phyloP scores from a whole-genome alignment of 2,888 invertebrate genomes.

The Pheosia tremula region DNA sequence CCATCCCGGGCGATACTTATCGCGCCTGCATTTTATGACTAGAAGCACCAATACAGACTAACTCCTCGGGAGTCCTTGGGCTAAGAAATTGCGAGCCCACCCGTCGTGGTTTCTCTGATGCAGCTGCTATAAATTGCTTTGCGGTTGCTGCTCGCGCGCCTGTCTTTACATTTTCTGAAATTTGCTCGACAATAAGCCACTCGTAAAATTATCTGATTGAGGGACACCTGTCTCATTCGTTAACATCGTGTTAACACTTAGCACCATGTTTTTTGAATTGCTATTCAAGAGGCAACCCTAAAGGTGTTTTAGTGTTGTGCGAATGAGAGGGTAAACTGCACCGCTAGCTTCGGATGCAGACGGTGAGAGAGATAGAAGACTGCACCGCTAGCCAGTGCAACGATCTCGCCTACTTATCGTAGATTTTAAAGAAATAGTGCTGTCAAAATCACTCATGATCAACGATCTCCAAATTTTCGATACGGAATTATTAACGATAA shows the following conservation, averaged over 20 bases:
- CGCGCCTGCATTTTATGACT: constrained; percentile 77
- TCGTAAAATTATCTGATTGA: constrained; percentile 31
- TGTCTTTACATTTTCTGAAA: constrained; percentile 18
- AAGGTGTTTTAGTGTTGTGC: constrained; percentile 22
- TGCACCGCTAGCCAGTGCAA: constrained; percentile 64
- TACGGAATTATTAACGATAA: constrained; percentile 6
- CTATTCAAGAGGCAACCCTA: constrained; percentile 34
- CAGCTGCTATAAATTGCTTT: constrained; percentile 46
- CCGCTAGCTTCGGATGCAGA: constrained; percentile 30
- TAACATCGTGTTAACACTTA: constrained; percentile 38
- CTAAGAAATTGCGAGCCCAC: constrained; percentile 65
- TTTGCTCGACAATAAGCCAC: constrained; percentile 20
- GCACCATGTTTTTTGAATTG: constrained; percentile 31
- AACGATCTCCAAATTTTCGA: constrained; percentile 32
- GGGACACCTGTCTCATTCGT: constrained; percentile 37
- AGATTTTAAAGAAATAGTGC: constrained; percentile 43
- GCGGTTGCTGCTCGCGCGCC: constrained; percentile 29
- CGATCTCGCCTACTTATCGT: constrained; percentile 56
- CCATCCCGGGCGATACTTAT: constrained; percentile 70
- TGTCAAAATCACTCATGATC: constrained; percentile 17
- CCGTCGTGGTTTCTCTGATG: constrained; percentile 57
- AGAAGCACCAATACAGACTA: constrained; percentile 67
- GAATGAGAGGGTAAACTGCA: constrained; percentile 32
- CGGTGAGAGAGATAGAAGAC: constrained; percentile 48
- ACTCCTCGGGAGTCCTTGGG: constrained; percentile 41